A percentile compares a stretch with the other conserved stretches of the same genome.
Conservation (phyloP, 2,113 vertebrate genomes). For the Zingel zingel region DNA sequence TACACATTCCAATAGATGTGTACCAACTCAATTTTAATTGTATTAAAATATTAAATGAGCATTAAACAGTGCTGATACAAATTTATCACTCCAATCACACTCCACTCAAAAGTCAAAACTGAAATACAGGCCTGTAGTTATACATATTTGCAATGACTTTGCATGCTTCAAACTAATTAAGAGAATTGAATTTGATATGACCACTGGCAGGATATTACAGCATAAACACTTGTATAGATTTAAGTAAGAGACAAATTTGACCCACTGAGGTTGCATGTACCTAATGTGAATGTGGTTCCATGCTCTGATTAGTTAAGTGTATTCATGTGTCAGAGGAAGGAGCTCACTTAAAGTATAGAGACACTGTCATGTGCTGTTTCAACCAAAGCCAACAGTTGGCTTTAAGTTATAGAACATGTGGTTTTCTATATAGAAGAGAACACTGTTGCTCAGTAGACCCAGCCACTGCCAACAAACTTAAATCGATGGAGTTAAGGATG, state of each 20-base stretch:
- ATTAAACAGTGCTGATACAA: background rate
- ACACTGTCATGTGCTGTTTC: slow-evolving; percentile 32
- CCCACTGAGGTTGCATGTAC: slow-evolving; percentile 17
- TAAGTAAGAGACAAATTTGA: slow-evolving; percentile 37
- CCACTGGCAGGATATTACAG: slow-evolving; percentile 11
- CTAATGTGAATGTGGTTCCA: slow-evolving; percentile 43
- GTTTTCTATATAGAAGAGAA: slow-evolving; percentile 27
- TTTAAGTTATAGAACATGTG: slow-evolving; percentile 49
- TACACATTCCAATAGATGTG: slow-evolving; percentile 4
- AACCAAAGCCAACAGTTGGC: slow-evolving; percentile 39
- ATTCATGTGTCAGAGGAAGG: slow-evolving; percentile 41
- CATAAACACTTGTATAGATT: slow-evolving; percentile 31
- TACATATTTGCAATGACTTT: background rate
- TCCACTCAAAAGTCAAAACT: background rate
- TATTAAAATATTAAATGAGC: background rate
- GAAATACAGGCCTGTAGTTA: background rate
- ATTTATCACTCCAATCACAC: background rate
- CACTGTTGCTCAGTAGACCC: slow-evolving; percentile 6
- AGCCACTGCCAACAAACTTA: slow-evolving; percentile 34
- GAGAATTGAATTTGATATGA: background rate
- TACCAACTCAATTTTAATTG: slow-evolving; percentile 13
- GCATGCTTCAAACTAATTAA: background rate
- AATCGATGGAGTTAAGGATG: slow-evolving; percentile 15
- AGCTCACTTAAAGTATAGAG: slow-evolving; percentile 1
- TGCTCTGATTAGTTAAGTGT: slow-evolving; percentile 38